Evolutionary conservation across 2,888 invertebrate genomes (phyloP), one percentile per base, ranked within the genome.

Genomic region (Campaea margaritaria): DNA sequence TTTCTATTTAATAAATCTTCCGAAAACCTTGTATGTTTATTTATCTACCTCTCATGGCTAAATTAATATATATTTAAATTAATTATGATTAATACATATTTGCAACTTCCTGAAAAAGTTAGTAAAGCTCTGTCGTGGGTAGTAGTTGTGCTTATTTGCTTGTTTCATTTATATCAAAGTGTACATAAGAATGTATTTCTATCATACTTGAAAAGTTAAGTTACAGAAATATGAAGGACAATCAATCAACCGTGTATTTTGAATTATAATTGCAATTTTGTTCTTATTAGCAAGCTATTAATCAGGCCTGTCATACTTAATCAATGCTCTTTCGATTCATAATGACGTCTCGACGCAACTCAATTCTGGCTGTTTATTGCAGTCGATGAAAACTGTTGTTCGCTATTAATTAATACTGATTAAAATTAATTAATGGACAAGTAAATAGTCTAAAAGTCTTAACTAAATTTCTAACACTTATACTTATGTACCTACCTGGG

Each of bases 241-340:
- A 67, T 69, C 68, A 42, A 69, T 69, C 67, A 69, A 63, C 52
- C 59, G 51, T 65, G 67, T 67, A 65, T 34, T 34, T 50, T 41
- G 41, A 48, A 34, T 54, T 70, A 65, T 72, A 73, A 74, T 70
- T 72, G 67, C 71, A 64, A 72, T 66, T 73, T 68, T 70, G 65
- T 72, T 70, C 62, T 73, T 72, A 75, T 74, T 69, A 67, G 68
- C 44, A 41, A 45, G 64, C 69, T 69, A 78, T 80, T 79, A 75
- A 82, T 80, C 76, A 78, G 68, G 28, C 45, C 64, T 72, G 75
- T 70, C 73, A 60, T 66, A 66, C 66, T 68, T 70, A 72, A 80
- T 81, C 72, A 76, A 72, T 53, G 62, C 62, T 61, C 54, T 58
- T 53, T 59, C 56, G 50, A 59, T 44, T 58, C 13, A 46, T 57